phyloP scores from a whole-genome alignment of 2,113 vertebrate species.

The Eublepharis macularius region DNA sequence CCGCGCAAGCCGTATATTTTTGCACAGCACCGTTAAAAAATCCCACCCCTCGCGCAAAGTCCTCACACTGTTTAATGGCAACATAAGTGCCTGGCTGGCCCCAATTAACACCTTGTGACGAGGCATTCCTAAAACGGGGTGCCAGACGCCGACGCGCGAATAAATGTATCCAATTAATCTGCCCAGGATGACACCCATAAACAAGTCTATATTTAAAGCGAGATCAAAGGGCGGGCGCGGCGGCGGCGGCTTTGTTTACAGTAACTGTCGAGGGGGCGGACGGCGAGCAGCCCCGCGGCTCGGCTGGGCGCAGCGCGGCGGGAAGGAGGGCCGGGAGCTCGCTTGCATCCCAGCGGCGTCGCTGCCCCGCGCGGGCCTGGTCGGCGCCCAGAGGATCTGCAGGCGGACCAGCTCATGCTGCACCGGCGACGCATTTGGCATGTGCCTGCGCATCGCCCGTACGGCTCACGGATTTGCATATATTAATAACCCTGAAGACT shows the following conservation, averaged over 20 bases:
- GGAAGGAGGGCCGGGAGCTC: too few species aligned
- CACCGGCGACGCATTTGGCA: too few species aligned
- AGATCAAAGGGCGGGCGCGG: slow-evolving; percentile 71
- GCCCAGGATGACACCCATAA: slow-evolving; percentile 87
- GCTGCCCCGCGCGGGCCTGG: too few species aligned
- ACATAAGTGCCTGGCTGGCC: slow-evolving; percentile 92
- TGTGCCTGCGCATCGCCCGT: too few species aligned
- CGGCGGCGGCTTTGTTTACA: slow-evolving; percentile 70
- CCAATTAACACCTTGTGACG: slow-evolving; percentile 99
- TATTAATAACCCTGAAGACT: too few species aligned
- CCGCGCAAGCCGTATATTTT: slow-evolving; percentile 59
- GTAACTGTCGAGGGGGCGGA: slow-evolving; percentile 59
- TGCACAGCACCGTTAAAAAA: slow-evolving; percentile 47
- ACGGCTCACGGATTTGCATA: too few species aligned
- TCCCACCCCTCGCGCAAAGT: slow-evolving; percentile 77
- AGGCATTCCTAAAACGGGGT: slow-evolving; percentile 85
- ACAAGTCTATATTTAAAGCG: slow-evolving; percentile 80
- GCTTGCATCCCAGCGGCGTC: too few species aligned
- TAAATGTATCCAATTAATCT: slow-evolving; percentile 85
- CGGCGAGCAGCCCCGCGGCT: too few species aligned
- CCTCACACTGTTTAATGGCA: slow-evolving; percentile 91
- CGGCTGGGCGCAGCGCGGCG: too few species aligned
- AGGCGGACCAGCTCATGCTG: too few species aligned
- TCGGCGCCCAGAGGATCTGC: too few species aligned
- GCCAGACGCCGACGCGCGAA: slow-evolving; percentile 85